phyloP scores from a whole-genome alignment of 2,113 vertebrate species.

The Gopherus flavomarginatus region DNA sequence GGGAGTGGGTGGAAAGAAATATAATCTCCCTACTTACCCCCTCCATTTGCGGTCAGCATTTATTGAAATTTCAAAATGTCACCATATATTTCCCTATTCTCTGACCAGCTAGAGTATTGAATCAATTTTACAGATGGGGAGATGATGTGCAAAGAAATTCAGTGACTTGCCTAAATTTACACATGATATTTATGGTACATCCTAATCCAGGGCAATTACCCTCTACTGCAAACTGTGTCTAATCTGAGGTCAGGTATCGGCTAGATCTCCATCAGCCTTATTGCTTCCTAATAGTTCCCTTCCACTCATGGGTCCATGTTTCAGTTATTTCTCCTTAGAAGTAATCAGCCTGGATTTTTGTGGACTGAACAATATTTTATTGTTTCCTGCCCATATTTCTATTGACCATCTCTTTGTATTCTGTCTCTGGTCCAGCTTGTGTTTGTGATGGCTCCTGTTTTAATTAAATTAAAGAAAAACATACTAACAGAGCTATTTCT shows the following conservation, averaged over 20 bases:
- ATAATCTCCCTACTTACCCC: not conserved
- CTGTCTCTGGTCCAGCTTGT: not conserved
- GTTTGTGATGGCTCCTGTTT: not conserved
- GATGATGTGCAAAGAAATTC: not conserved
- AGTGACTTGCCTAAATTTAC: not conserved
- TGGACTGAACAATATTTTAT: not conserved
- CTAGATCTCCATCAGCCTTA: not conserved
- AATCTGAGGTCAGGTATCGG: not conserved
- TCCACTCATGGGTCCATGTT: not conserved
- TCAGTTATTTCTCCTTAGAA: not conserved
- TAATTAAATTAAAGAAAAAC: not conserved
- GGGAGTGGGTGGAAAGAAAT: not conserved
- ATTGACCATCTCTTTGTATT: not conserved
- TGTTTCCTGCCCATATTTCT: not conserved
- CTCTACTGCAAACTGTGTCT: not conserved
- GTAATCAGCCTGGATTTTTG: not conserved
- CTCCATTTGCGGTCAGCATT: not conserved
- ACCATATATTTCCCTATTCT: not conserved
- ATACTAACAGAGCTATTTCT: not conserved
- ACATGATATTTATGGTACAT: not conserved
- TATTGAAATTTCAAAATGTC: not conserved
- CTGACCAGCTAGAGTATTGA: not conserved
- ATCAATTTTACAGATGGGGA: not conserved
- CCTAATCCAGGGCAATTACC: not conserved
- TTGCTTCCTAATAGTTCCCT: not conserved